Conservation (phyloP, 2,888 invertebrate genomes). For the Tiliacea citrago region DNA sequence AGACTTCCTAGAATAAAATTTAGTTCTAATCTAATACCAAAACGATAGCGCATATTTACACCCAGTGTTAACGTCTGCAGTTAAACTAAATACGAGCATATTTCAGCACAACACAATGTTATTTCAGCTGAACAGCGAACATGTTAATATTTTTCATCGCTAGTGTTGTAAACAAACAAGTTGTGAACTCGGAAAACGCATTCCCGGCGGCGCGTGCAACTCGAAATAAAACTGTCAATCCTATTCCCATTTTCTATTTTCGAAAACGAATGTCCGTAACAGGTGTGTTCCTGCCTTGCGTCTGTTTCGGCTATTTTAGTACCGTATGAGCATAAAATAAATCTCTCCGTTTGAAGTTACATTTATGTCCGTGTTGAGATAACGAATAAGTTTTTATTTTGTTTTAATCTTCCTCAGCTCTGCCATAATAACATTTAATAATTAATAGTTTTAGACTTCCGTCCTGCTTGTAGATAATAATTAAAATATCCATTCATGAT, state of each 20-base stretch:
- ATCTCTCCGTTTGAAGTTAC: conserved; percentile 83
- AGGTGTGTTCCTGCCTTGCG: conserved; percentile 80
- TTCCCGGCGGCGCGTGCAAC: conserved; percentile 49
- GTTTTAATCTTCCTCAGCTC: conserved; percentile 66
- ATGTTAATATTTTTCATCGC: conserved; percentile 29
- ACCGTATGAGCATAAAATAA: conserved; percentile 75
- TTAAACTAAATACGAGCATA: conserved; percentile 44
- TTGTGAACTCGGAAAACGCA: conserved; percentile 58
- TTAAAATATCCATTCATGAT: conserved; percentile 39
- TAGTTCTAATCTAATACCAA: not conserved
- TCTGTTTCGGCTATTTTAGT: conserved; percentile 68
- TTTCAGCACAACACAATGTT: conserved; percentile 49
- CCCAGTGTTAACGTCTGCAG: conserved; percentile 24
- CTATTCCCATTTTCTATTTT: conserved; percentile 79
- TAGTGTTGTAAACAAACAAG: conserved; percentile 36
- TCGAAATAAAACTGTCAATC: conserved; percentile 83
- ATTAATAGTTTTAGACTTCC: conserved; percentile 59
- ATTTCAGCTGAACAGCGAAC: conserved; percentile 55
- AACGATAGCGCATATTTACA: conserved; percentile 11
- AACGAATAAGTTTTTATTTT: conserved; percentile 76
- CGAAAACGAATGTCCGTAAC: conserved; percentile 78
- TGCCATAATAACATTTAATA: conserved; percentile 52
- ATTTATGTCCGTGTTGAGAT: conserved; percentile 80
- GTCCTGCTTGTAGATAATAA: conserved; percentile 52
- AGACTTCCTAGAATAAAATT: conserved; percentile 4